phyloP scores from a whole-genome alignment of 2,797 vertebrate genomes.

The Nothura maculosa region DNA sequence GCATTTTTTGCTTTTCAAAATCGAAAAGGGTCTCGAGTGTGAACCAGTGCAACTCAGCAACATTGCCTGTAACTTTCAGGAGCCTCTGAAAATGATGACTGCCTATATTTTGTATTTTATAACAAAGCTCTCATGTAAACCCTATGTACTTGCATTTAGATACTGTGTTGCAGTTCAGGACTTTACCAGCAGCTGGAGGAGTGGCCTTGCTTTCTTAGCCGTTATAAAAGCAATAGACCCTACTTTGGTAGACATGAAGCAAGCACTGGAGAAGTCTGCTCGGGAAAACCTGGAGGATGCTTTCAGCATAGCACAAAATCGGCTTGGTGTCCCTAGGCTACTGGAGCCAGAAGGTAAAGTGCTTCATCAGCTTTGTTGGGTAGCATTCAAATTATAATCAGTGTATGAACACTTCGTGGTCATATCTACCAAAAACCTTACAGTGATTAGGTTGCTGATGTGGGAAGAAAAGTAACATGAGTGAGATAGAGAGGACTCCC shows the following conservation, averaged over 20 bases:
- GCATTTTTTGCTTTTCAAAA: not conserved
- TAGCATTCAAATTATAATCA: not conserved
- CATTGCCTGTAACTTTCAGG: not conserved
- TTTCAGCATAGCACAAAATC: conserved; percentile 91
- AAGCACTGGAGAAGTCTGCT: conserved; percentile 87
- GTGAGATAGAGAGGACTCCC: not conserved
- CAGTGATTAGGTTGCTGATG: not conserved
- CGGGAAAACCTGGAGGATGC: conserved; percentile 94
- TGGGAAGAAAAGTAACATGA: not conserved
- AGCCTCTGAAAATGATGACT: not conserved
- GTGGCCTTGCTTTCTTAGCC: conserved; percentile 95
- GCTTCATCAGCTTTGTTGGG: not conserved
- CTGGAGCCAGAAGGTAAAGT: conserved; percentile 94
- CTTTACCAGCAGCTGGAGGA: conserved; percentile 95
- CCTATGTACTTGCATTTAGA: conserved; percentile 73
- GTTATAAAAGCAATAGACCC: conserved; percentile 95
- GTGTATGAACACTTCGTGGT: not conserved
- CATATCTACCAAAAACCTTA: not conserved
- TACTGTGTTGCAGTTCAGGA: conserved; percentile 95
- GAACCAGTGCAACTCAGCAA: not conserved
- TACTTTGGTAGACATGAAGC: conserved; percentile 94
- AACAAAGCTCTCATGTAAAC: not conserved
- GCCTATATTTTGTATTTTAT: not conserved
- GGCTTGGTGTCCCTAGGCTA: conserved; percentile 91
- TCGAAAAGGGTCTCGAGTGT: not conserved